Percentiles rank a stretch among this genome's conserved stretches.
phyloP scores from a whole-genome alignment of 2,113 vertebrate species.

The Tonatia bakeri region DNA sequence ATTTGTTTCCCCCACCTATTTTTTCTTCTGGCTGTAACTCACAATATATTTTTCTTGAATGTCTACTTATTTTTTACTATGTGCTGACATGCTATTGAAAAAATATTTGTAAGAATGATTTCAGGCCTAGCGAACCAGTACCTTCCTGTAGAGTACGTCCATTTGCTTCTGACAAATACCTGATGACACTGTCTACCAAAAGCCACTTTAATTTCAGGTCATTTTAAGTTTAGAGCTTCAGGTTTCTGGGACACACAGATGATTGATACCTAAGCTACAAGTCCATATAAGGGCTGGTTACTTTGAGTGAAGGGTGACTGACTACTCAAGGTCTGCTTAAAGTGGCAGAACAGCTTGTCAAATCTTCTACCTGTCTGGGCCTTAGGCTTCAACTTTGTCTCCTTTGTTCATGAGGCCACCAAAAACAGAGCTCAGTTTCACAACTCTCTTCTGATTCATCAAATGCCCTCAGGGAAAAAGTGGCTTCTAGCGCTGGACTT shows the following conservation, averaged over 20 bases:
- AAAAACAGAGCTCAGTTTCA: constrained; percentile 1
- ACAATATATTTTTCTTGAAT: not conserved
- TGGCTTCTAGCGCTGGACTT: not conserved
- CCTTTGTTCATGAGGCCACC: not conserved
- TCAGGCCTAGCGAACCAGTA: not conserved
- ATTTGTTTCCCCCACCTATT: not conserved
- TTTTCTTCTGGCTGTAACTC: not conserved
- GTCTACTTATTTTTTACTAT: not conserved
- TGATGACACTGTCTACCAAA: not conserved
- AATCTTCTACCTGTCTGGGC: not conserved
- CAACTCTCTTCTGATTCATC: not conserved
- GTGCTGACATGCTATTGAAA: not conserved
- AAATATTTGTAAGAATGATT: not conserved
- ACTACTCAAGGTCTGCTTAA: too few relatives aligned
- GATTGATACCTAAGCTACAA: not conserved
- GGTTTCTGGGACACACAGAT: not conserved
- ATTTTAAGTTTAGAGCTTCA: not conserved
- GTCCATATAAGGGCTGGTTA: not conserved
- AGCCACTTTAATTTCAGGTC: not conserved
- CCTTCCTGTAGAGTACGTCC: not conserved
- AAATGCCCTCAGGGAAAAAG: not conserved
- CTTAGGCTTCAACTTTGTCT: not conserved
- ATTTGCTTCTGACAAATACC: not conserved
- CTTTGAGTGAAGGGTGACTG: not conserved
- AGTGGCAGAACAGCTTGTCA: not conserved